A percentile compares a stretch with the other conserved stretches of the same genome.
phyloP scores from a whole-genome alignment of 2,888 invertebrate genomes.

The Ptycholaimellus sp. region DNA sequence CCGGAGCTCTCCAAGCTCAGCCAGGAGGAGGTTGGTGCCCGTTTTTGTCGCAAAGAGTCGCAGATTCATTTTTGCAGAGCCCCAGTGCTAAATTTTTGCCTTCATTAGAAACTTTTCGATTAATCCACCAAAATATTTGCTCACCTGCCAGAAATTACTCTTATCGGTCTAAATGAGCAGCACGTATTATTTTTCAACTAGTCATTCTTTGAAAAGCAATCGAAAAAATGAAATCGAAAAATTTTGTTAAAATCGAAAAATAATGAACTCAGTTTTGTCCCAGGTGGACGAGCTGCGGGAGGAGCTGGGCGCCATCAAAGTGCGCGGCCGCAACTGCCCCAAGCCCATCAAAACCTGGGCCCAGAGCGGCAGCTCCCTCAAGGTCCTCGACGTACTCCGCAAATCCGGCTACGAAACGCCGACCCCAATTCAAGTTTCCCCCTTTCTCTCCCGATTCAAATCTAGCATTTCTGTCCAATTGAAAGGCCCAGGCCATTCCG shows the following conservation, averaged over 20 bases:
- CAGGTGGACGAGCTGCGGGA: slow-evolving; percentile 31
- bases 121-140: too few species aligned
- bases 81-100: too few species aligned
- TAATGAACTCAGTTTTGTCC: slow-evolving; percentile 12
- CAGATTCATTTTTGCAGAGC: too few species aligned
- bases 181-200: too few species aligned
- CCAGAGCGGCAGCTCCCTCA: slow-evolving; percentile 86
- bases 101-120: not conserved
- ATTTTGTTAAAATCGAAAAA: not conserved
- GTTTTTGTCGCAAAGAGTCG: too few species aligned
- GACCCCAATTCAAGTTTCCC: slow-evolving; percentile 81
- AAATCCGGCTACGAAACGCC: slow-evolving; percentile 70
- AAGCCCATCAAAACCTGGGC: slow-evolving; percentile 85
- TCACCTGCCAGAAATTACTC: too few species aligned
- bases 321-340: slow-evolving; percentile 86
- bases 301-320: slow-evolving; percentile 77
- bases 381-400: slow-evolving; percentile 69
- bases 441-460: too few species aligned
- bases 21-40: slow-evolving; percentile 33
- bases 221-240: not conserved
- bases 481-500: slow-evolving; percentile 75
- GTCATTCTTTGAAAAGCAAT: too few species aligned
- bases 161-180: too few species aligned
- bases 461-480: too few species aligned
- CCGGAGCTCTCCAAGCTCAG: slow-evolving; percentile 82